Conservation (phyloP, 1,140 invertebrate species). For the Prorops nasuta region DNA sequence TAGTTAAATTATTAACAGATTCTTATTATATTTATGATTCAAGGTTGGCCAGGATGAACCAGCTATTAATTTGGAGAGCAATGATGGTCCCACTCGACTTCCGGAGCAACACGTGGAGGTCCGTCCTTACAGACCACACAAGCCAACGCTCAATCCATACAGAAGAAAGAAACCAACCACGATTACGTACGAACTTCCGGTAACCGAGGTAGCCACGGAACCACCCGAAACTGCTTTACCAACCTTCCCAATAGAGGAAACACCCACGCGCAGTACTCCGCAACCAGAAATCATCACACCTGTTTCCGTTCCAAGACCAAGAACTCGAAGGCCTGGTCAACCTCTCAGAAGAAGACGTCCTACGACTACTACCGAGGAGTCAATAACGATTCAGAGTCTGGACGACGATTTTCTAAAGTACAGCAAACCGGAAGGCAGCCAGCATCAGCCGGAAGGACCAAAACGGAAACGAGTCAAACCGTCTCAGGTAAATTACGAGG, state of each 20-base stretch:
- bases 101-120: too few relatives aligned
- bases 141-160: conserved; percentile 23
- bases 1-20: too few relatives aligned
- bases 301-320: conserved; percentile 7
- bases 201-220: conserved; percentile 23
- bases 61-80: too few relatives aligned
- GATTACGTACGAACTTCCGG: conserved; percentile 14
- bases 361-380: conserved; percentile 25
- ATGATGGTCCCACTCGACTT: too few relatives aligned
- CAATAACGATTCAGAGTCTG: conserved; percentile 1
- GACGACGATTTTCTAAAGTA: conserved; percentile 30
- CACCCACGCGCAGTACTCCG: conserved; percentile 18
- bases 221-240: conserved; percentile 18
- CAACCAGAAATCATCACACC: conserved; percentile 7
- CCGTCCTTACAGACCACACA: conserved; percentile 21
- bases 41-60: too few relatives aligned
- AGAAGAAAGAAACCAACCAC: conserved; percentile 28
- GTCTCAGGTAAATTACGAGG: conserved; percentile 6
- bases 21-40: too few relatives aligned
- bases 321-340: conserved; percentile 24
- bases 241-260: conserved; percentile 17
- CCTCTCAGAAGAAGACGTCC: conserved; percentile 24
- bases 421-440: conserved; percentile 15
- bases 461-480: not conserved
- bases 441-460: conserved; percentile 15